Evolutionary conservation across 2,113 vertebrate genomes (phyloP).

Genomic region (Paradisaea rubra): DNA sequence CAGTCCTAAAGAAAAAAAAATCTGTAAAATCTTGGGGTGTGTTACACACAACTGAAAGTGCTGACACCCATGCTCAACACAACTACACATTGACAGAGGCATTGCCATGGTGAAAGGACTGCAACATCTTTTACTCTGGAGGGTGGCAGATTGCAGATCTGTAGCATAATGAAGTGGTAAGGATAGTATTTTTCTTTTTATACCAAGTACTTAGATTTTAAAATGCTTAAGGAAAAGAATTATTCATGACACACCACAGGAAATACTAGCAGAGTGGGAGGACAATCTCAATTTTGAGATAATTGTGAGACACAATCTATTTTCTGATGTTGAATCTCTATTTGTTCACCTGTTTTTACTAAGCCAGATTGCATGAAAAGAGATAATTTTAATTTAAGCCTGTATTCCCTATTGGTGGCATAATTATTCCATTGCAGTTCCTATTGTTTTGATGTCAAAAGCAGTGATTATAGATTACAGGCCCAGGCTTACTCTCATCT

Average conservation of each 20-base stretch:
- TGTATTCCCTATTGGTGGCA: background rate
- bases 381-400: background rate
- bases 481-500: background rate
- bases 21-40: background rate
- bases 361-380: background rate
- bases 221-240: background rate
- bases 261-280: background rate
- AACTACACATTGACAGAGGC: background rate
- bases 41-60: background rate
- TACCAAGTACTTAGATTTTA: background rate
- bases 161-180: background rate
- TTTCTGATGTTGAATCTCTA: background rate
- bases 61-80: background rate
- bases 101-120: background rate
- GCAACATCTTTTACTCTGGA: background rate
- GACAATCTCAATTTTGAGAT: background rate
- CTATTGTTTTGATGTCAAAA: conserved; percentile 14
- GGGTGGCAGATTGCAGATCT: background rate
- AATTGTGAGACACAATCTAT: background rate
- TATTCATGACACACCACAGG: background rate
- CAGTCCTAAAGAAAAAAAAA: background rate
- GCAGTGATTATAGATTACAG: background rate
- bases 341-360: background rate
- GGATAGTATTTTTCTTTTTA: background rate
- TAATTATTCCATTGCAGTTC: conserved; percentile 1